Evolutionary conservation across 2,113 vertebrate species (phyloP), one percentile per base, ranked within the genome.

Genomic region (Sitta europaea): DNA sequence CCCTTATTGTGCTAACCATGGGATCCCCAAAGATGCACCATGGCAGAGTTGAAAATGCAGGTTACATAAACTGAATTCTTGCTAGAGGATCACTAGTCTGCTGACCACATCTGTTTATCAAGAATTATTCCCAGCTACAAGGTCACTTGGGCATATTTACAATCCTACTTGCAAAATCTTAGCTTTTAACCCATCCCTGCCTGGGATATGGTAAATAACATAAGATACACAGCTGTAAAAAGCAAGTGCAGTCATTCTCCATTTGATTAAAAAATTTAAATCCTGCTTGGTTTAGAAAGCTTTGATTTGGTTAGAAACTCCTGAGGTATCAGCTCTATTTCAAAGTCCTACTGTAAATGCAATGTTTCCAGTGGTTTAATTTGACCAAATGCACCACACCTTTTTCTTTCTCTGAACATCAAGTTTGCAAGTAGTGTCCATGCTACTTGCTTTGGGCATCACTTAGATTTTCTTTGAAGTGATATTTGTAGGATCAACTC

Each of bases 1-100:
- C 9, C 28, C 9, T 40, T 10, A 29, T 14, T 0, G 0, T 6
- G 4, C 24, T 40, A 22, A 25, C n/a, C 29, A 31, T 27, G 28
- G 17, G 21, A 25, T 35, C 29, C 9, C 24, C 15, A 28, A 74
- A 81, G 61, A 35, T 25, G 4, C 6, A 53, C 45, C 28, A 28
- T 12, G 13, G 19, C 20, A 59, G 50, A 65, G 27, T 14, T 57
- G 35, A 79, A 59, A 74, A 67, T 40, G 9, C 23, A 40, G 29
- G 7, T 9, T 40, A 45, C n/a, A 40, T 35, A 47, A 61, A 18
- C 47, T 18, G 16, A 35, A 1, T 31, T 67, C n/a, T n/a, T 82
- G 14, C 19, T n/a, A 59, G 28, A 59, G 19, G 45, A 59, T 45
- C 68, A 45, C 20, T 2, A 2, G 9, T 16, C 77, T 74, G n/a